Base-by-base conservation (phyloP, 2,888 invertebrate species). In the Leistus spinibarbis region DNA sequence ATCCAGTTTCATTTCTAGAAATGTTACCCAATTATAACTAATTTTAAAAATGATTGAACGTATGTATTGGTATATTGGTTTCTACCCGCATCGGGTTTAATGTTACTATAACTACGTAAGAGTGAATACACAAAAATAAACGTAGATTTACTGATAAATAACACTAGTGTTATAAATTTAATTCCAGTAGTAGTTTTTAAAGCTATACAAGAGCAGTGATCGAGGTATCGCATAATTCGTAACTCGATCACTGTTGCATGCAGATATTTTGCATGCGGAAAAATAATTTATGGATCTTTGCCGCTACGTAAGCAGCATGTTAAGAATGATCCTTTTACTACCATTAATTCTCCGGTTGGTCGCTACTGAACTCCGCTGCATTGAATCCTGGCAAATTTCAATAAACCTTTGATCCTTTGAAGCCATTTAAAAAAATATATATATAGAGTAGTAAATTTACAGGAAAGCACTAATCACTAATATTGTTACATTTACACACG, bases 271-370 rank as follows among this genome's bases (percentile, higher is more conserved):
- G 40, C 60, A 60, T 60, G 60, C n/a, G 1, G 60, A 60, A 60
- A 60, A 60, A 60, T 60, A 16, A 60, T 60, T 60, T 60, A 60
- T 60, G 5, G 60, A 17, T 20, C 60, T 19, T 60, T 60, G 60
- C 17, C 17, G 20, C 60, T 16, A 22, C 60, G 20, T 60, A 60
- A 60, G 60, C 60, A 60, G 60, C 60, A 60, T 19, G 19, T 60
- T 60, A 60, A 60, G 60, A 60, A 60, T 60, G 60, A 20, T 10
- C 60, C 19, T 16, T 60, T 22, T 19, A 10, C 10, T 60, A 22
- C 60, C 60, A 60, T 60, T 22, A 60, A 60, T 60, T 60, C 60
- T 16, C 60, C 60, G 60, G 60, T 60, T 60, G 17, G 60, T 22
- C 16, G 60, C 60, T 60, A 60, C 60, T 60, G 60, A 60, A 60